Evolutionary conservation across 2,888 invertebrate species (phyloP).

Genomic region (Leucozona laternaria): DNA sequence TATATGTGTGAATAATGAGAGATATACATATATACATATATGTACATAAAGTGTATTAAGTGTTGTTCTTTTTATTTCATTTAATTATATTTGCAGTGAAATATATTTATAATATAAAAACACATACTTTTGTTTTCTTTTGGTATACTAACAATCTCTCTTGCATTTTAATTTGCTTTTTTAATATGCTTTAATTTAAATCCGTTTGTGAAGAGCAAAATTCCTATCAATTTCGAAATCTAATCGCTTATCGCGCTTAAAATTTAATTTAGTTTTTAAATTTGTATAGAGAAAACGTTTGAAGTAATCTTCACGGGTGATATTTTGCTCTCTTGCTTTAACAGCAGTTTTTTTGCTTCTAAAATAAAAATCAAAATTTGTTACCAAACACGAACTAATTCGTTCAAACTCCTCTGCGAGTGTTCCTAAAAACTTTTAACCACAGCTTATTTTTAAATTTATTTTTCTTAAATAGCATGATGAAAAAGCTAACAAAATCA

Average conservation of each 20-base stretch:
- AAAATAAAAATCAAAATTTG: background rate
- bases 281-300: background rate
- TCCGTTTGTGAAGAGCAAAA: background rate
- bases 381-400: background rate
- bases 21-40: slow-evolving; percentile 25
- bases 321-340: background rate
- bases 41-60: slow-evolving; percentile 17
- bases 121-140: background rate
- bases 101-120: background rate
- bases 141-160: background rate
- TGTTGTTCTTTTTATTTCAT: slow-evolving; percentile 25
- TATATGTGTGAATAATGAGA: slow-evolving; percentile 23
- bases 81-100: slow-evolving; percentile 7
- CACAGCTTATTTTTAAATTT: slow-evolving; percentile 8
- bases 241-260: background rate
- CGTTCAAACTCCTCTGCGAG: background rate
- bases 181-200: background rate
- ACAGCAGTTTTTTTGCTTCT: background rate
- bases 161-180: background rate
- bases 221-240: background rate
- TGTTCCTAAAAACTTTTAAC: slow-evolving; percentile 34
- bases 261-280: background rate
- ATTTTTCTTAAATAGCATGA: background rate
- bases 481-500: background rate
- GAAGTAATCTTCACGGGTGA: background rate